Evolutionary conservation across 2,888 invertebrate genomes (phyloP).

Genomic region (Saturnia pavonia): DNA sequence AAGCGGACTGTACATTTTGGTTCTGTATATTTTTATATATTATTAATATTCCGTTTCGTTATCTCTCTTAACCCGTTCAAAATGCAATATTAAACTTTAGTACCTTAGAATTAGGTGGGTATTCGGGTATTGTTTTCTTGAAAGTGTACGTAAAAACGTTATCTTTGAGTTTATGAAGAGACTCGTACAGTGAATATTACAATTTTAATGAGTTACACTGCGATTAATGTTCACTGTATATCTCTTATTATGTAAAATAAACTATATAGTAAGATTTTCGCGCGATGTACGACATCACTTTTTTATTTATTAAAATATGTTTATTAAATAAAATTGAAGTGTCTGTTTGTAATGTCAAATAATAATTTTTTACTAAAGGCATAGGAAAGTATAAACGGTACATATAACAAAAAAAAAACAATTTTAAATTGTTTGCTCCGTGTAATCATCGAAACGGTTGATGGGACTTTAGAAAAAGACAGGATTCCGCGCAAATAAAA

Average conservation of each 20-base stretch:
- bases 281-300: no score
- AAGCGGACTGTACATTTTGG: background rate
- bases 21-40: background rate
- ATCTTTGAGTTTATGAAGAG: background rate
- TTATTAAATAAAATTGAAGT: no score
- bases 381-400: no score
- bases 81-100: background rate
- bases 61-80: background rate
- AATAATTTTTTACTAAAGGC: no score
- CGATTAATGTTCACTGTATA: background rate
- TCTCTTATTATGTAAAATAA: background rate
- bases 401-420: no score
- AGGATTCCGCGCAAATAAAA: no score
- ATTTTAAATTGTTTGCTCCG: no score
- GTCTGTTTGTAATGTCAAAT: no score
- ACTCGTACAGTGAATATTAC: background rate
- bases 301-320: no score
- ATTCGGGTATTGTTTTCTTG: background rate
- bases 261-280: background rate
- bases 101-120: background rate
- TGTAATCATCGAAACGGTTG: no score
- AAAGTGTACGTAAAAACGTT: background rate
- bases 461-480: no score
- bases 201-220: background rate
- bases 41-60: background rate